These are phyloP conservation scores for Heliangelus exortis DNA, from an alignment of 2,797 vertebrate genomes.

Conservation along the genomic window DNA sequence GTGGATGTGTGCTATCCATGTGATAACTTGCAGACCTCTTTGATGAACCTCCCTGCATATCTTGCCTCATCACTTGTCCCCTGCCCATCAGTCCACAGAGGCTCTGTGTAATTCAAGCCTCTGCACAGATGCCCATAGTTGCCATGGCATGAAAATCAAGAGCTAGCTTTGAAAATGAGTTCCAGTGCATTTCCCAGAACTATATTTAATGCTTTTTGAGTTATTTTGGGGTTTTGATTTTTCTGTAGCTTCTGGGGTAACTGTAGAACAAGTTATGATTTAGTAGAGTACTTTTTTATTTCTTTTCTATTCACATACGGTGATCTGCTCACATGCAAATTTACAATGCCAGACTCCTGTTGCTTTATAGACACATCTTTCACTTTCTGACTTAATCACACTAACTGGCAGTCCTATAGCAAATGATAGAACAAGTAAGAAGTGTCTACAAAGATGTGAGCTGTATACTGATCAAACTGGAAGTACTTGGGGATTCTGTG, in stretches of 20 bases:
- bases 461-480: background rate
- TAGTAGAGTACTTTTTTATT: background rate
- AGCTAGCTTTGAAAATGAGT: background rate
- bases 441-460: background rate
- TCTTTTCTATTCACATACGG: background rate
- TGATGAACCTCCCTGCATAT: background rate
- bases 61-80: background rate
- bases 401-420: background rate
- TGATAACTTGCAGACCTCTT: background rate
- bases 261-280: background rate
- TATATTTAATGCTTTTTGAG: background rate
- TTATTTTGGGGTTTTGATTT: background rate
- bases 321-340: background rate
- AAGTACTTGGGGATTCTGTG: background rate
- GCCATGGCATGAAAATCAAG: background rate
- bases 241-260: conserved; percentile 3
- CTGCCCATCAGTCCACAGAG: background rate
- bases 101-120: background rate
- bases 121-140: background rate
- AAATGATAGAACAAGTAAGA: background rate
- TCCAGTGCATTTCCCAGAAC: background rate
- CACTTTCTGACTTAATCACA: conserved; percentile 5
- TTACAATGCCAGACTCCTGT: background rate
- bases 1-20: background rate
- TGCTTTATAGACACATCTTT: conserved; percentile 28